Percentiles rank a stretch among this genome's conserved stretches.
Evolutionary conservation across 1,140 invertebrate species (phyloP).

Genomic region (Zaprionus inermis): DNA sequence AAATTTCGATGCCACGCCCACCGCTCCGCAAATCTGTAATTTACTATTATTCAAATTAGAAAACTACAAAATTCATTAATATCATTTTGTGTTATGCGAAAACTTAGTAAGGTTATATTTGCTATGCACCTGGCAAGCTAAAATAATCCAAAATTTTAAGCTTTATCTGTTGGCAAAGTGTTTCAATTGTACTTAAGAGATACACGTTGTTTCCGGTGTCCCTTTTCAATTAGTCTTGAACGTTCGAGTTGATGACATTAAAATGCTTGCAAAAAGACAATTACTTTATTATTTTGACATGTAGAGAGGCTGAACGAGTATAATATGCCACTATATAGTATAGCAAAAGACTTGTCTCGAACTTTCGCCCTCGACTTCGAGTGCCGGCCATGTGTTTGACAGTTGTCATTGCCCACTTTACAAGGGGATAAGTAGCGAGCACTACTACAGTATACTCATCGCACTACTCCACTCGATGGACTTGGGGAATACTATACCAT

Average conservation of each 20-base stretch:
- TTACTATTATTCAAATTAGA: no score
- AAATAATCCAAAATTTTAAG: no score
- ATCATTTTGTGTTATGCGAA: no score
- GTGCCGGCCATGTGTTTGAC: slow-evolving; percentile 50
- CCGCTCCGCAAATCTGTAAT: no score
- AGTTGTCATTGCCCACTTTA: slow-evolving; percentile 52
- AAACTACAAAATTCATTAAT: no score
- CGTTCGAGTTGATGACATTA: neutral
- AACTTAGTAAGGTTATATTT: no score
- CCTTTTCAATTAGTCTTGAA: neutral
- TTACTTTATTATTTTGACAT: slow-evolving; percentile 3
- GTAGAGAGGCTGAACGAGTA: neutral
- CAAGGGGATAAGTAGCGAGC: slow-evolving; percentile 33
- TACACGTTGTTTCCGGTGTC: neutral
- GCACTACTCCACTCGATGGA: slow-evolving; percentile 33
- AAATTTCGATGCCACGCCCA: no score
- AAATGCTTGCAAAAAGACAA: slow-evolving; percentile 1
- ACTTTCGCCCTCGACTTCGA: slow-evolving; percentile 5
- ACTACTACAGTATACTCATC: slow-evolving; percentile 54
- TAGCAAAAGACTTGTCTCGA: neutral
- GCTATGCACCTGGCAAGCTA: no score
- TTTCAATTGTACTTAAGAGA: neutral
- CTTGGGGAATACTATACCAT: slow-evolving; percentile 39
- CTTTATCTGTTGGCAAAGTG: neutral
- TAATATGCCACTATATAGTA: neutral